Percentiles rank a stretch among this genome's conserved stretches.
phyloP scores from a whole-genome alignment of 2,888 invertebrate genomes.

The Habroteleia sp. region DNA sequence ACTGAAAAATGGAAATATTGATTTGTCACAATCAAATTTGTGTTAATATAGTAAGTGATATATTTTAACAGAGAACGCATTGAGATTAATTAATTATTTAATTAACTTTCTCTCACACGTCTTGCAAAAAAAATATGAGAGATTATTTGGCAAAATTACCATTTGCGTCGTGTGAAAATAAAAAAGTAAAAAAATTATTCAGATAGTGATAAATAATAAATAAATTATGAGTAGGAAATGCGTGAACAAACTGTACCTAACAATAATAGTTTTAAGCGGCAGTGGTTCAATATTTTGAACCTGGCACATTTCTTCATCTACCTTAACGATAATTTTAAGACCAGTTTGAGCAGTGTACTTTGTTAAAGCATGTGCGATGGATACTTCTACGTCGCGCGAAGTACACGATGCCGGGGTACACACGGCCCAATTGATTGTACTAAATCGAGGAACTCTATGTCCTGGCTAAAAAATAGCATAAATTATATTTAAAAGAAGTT shows the following conservation, averaged over 20 bases:
- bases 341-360: conserved; percentile 83
- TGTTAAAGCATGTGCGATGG: conserved; percentile 82
- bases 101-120: too few species aligned
- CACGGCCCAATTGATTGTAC: conserved; percentile 86
- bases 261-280: conserved; percentile 82
- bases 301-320: conserved; percentile 86
- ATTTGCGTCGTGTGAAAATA: too few species aligned
- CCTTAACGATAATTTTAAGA: conserved; percentile 83
- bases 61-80: too few species aligned
- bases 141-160: too few species aligned
- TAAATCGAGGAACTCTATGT: conserved; percentile 86
- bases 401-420: conserved; percentile 86
- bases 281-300: conserved; percentile 76
- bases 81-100: too few species aligned
- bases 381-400: conserved; percentile 83
- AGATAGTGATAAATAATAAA: too few species aligned
- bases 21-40: too few species aligned
- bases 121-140: too few species aligned
- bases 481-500: too few species aligned
- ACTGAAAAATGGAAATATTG: conserved; percentile 72
- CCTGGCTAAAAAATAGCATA: conserved; percentile 83
- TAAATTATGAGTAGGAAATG: background rate
- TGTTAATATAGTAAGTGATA: too few species aligned
- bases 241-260: conserved; percentile 77
- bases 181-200: too few species aligned